phyloP scores from a whole-genome alignment of 1,140 invertebrate species.

The Leptinotarsa texana region DNA sequence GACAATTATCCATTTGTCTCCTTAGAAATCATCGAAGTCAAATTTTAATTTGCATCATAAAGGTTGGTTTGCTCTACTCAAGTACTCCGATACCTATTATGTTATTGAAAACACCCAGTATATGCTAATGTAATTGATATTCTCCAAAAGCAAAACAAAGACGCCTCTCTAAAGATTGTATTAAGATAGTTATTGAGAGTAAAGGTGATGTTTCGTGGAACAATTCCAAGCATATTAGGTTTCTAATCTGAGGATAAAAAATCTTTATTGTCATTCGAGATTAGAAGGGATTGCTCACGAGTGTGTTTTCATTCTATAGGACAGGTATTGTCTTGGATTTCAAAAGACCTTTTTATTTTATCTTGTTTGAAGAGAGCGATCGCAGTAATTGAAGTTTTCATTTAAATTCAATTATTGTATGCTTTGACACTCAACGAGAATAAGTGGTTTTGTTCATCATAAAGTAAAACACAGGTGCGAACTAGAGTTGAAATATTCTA shows the following conservation, averaged over 20 bases:
- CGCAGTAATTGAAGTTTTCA: background rate
- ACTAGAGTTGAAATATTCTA: too few relatives aligned
- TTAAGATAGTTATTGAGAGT: background rate
- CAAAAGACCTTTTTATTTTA: slow-evolving; percentile 13
- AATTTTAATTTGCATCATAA: background rate
- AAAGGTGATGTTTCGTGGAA: slow-evolving; percentile 4
- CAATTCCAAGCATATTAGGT: slow-evolving; percentile 8
- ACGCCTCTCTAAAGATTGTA: background rate
- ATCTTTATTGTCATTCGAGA: slow-evolving; percentile 18
- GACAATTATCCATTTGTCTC: background rate
- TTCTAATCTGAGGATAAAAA: slow-evolving; percentile 15
- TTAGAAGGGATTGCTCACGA: background rate
- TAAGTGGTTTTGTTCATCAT: too few relatives aligned
- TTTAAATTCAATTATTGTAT: too few relatives aligned
- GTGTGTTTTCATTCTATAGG: background rate
- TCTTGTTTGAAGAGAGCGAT: background rate
- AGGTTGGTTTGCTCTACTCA: too few relatives aligned
- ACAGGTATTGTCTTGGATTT: slow-evolving; percentile 16
- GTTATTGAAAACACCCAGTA: background rate
- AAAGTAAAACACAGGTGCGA: too few relatives aligned
- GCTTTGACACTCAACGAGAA: too few relatives aligned
- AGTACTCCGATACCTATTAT: too few relatives aligned
- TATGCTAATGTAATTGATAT: background rate
- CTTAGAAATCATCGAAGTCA: background rate
- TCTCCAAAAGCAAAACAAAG: background rate